Conservation (phyloP, 2,113 vertebrate species). For the Copsychus sechellarum region DNA sequence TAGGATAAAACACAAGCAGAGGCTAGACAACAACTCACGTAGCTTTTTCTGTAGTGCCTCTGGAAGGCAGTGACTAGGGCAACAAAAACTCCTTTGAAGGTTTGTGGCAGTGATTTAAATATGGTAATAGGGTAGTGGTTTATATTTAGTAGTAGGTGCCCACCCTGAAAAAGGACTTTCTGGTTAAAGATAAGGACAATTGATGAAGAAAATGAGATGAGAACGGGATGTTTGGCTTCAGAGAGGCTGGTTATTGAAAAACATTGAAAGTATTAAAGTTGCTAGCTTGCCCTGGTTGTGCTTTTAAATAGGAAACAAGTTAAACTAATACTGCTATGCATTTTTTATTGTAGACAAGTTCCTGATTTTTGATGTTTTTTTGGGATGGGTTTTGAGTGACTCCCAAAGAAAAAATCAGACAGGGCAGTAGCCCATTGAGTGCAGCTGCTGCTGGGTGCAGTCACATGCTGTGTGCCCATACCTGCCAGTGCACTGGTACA, state of each 20-base stretch:
- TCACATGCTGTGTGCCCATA: rapidly evolving
- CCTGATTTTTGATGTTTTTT: background rate
- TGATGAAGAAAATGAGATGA: background rate
- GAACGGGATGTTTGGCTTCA: background rate
- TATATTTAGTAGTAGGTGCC: background rate
- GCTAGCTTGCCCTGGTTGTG: background rate
- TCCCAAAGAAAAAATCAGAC: background rate
- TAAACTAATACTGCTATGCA: background rate
- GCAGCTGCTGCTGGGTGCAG: background rate
- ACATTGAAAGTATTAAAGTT: background rate
- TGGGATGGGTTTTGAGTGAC: background rate
- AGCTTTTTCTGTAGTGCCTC: background rate
- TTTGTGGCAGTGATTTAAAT: background rate
- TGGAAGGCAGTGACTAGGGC: background rate
- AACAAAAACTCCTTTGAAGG: background rate
- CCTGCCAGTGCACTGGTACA: background rate
- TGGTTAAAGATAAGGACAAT: background rate
- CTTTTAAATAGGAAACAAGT: background rate
- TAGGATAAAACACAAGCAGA: background rate
- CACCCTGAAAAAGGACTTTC: background rate
- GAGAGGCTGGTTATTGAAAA: background rate
- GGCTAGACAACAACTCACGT: background rate
- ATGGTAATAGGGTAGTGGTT: background rate
- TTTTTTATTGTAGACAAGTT: background rate
- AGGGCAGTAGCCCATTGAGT: background rate